Evolutionary conservation across 2,797 vertebrate genomes (phyloP).

Genomic region (Pangasius larnaudii): DNA sequence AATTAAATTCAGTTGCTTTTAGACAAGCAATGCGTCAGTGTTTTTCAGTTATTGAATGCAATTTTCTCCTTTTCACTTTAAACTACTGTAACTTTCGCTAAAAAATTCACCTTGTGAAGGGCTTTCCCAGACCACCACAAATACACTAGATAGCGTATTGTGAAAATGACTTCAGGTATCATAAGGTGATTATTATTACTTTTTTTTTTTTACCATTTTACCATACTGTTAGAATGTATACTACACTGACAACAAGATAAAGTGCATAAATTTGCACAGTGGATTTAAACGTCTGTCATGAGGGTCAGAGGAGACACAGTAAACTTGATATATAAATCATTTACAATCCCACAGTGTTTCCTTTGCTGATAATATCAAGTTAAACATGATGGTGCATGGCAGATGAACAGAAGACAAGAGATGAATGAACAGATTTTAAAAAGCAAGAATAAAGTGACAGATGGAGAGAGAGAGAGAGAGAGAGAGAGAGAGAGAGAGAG

Average conservation of each 20-base stretch:
- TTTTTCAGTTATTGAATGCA: neutral
- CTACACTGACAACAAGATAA: neutral
- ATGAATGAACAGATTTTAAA: neutral
- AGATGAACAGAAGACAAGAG: conserved; percentile 9
- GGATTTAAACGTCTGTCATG: conserved; percentile 1
- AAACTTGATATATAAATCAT: conserved; percentile 10
- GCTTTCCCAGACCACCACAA: neutral
- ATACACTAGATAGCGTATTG: neutral
- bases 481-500: neutral
- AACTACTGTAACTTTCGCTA: neutral
- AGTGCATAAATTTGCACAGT: neutral
- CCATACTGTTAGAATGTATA: neutral
- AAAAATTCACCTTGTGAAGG: neutral
- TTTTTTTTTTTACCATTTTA: neutral
- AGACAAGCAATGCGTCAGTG: neutral
- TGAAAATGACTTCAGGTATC: neutral
- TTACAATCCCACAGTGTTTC: conserved; percentile 25
- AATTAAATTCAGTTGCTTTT: neutral
- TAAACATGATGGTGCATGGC: neutral
- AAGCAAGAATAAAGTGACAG: conserved; percentile 40
- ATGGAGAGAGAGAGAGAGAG: conserved; percentile 13
- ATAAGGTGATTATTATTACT: neutral
- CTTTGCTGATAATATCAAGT: conserved; percentile 27
- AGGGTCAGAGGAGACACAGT: neutral
- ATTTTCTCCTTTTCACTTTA: neutral